Evolutionary conservation across 1,140 invertebrate species (phyloP).

Genomic region (Coenobita brevimanus): DNA sequence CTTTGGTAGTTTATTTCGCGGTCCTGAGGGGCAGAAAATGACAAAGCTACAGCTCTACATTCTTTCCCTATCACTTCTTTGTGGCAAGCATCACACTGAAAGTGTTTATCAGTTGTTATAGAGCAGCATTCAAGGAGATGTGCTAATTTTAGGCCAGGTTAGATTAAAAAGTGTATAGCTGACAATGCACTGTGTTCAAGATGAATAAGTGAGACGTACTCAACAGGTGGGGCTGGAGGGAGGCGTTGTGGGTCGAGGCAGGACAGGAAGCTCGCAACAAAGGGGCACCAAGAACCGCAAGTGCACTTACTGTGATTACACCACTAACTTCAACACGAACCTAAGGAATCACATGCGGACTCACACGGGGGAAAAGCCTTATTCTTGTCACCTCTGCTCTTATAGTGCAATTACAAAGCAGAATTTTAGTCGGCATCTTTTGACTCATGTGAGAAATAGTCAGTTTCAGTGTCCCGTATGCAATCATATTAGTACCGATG

Average conservation of each 20-base stretch:
- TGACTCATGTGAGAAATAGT: not conserved
- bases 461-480: not conserved
- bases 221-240: no score
- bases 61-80: no score
- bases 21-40: no score
- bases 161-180: no score
- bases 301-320: slow-evolving; percentile 51
- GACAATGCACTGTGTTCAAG: not conserved
- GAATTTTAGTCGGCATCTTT: slow-evolving; percentile 15
- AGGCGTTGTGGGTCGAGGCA: no score
- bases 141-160: no score
- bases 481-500: not conserved
- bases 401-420: slow-evolving; percentile 45
- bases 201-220: not conserved
- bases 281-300: slow-evolving; percentile 35
- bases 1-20: no score
- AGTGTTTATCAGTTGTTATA: no score
- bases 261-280: no score
- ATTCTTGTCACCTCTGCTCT: slow-evolving; percentile 22
- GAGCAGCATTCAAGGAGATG: no score
- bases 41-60: no score
- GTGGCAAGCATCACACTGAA: no score
- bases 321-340: slow-evolving; percentile 43
- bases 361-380: slow-evolving; percentile 45
- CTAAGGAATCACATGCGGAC: slow-evolving; percentile 47